Conservation (phyloP, 2,113 vertebrate species). For the Brienomyrus longianalis region DNA sequence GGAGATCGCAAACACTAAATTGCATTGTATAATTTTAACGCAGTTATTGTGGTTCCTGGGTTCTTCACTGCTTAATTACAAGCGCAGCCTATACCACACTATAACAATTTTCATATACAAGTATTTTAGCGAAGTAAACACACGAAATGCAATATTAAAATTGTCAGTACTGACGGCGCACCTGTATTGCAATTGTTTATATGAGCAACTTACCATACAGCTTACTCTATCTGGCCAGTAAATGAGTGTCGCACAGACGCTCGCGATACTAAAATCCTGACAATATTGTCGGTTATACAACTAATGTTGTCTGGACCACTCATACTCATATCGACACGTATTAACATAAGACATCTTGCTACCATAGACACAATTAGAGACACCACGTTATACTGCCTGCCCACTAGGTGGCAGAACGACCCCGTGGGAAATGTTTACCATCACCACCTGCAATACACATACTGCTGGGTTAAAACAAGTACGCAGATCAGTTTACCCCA, state of each 20-base stretch:
- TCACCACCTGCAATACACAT: neutral
- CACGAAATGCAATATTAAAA: neutral
- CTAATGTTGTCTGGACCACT: neutral
- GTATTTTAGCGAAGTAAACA: neutral
- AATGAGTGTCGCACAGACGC: neutral
- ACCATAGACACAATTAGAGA: neutral
- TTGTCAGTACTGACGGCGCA: neutral
- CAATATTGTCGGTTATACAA: neutral
- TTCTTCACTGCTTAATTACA: neutral
- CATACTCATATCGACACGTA: neutral
- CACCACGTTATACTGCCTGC: neutral
- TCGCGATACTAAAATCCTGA: neutral
- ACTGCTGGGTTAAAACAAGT: neutral
- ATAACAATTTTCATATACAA: neutral
- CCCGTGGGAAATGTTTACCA: neutral
- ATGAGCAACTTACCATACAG: neutral
- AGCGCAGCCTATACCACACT: neutral
- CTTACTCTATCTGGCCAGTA: neutral
- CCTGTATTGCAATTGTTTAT: neutral
- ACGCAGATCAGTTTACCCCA: neutral
- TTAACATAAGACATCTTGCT: neutral
- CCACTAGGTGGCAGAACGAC: conserved; percentile 1
- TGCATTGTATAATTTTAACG: neutral
- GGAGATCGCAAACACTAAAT: neutral
- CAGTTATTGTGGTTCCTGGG: neutral